Percentiles rank a stretch among this genome's conserved stretches.
phyloP scores from a whole-genome alignment of 2,113 vertebrate genomes.

The Corvus moneduloides region DNA sequence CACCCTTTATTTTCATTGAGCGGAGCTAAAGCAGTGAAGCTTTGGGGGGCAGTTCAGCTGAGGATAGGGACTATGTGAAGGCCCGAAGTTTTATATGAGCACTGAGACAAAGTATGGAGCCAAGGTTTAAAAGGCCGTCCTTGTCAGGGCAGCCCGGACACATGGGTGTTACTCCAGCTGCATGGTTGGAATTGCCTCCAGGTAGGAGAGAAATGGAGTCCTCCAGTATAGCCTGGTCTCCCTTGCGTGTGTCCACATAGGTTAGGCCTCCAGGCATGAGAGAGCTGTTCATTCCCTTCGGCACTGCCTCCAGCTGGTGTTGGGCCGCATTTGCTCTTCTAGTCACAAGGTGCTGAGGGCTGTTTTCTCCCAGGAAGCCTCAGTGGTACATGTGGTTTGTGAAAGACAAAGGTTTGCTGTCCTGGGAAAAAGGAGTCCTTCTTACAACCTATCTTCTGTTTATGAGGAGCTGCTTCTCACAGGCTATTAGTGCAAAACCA shows the following conservation, averaged over 20 bases:
- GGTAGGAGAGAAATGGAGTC: neutral
- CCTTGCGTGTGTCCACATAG: neutral
- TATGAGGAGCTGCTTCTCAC: neutral
- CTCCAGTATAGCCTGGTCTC: neutral
- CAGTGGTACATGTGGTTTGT: neutral
- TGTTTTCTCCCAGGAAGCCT: neutral
- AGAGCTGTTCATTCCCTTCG: neutral
- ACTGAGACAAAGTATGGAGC: neutral
- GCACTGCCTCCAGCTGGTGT: neutral
- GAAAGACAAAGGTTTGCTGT: neutral
- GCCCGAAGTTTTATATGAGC: neutral
- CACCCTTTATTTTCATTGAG: neutral
- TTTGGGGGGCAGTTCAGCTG: neutral
- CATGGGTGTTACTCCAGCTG: rapidly evolving
- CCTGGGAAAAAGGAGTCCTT: neutral
- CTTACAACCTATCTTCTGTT: neutral
- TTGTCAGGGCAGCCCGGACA: neutral
- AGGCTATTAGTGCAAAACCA: neutral
- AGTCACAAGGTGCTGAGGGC: neutral
- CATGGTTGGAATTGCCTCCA: neutral
- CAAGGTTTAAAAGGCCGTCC: neutral
- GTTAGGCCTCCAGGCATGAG: neutral
- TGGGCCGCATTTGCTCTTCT: rapidly evolving
- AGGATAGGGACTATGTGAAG: neutral
- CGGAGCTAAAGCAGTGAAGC: neutral